Percentiles rank a stretch among this genome's conserved stretches.
Conservation (phyloP, 2,888 invertebrate genomes). For the Morinoia aosen region DNA sequence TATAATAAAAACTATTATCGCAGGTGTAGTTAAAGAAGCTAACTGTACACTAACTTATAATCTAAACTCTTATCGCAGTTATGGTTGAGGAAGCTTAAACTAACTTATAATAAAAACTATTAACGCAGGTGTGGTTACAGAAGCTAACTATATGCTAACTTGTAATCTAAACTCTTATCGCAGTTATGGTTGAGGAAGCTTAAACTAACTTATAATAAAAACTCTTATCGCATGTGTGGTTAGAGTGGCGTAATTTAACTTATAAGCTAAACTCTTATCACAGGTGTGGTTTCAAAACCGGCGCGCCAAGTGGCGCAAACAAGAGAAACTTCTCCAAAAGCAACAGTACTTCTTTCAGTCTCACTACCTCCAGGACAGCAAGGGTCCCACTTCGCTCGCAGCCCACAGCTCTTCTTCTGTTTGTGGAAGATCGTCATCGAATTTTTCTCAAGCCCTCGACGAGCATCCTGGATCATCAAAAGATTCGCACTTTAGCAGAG, state of each 20-base stretch:
- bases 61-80: no score
- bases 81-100: no score
- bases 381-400: not conserved
- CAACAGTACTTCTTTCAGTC: not conserved
- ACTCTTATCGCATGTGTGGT: not conserved
- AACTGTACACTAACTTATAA: no score
- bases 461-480: not conserved
- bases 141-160: not conserved
- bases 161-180: not conserved
- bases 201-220: not conserved
- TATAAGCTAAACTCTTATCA: not conserved
- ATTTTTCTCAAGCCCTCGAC: not conserved
- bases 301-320: slow-evolving; percentile 22
- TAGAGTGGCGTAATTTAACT: not conserved
- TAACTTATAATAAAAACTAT: no score
- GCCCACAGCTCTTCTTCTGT: not conserved
- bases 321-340: slow-evolving; percentile 23
- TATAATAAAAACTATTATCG: no score
- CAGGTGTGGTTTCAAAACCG: slow-evolving; percentile 47
- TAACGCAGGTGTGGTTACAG: not conserved
- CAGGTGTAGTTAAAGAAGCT: no score
- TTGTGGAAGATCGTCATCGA: not conserved
- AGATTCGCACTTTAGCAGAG: not conserved
- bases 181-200: not conserved
- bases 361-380: not conserved